Base-by-base conservation (phyloP, 2,888 invertebrate species). In the Coleophora flavipennella region DNA sequence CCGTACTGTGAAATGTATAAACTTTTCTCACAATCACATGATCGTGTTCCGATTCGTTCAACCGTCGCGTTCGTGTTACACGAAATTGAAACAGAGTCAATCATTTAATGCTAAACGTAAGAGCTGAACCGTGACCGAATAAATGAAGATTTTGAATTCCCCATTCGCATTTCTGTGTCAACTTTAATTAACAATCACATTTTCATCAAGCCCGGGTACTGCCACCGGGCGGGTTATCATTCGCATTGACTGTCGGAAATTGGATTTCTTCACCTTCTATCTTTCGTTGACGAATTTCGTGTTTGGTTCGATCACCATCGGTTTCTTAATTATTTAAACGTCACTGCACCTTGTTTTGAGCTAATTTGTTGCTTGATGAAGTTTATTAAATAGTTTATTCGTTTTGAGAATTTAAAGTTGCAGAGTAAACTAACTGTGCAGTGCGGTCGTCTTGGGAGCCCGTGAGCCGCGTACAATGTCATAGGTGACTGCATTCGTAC, bases 31-130 rank as follows among this genome's bases (percentile, higher is more conserved):
- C 81, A 83, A 83, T 83, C 79, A 80, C 72, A 76, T 74, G 78
- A 77, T 72, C 80, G 63, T 80, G 83, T 83, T 59, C 56, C 71
- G 58, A 84, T 84, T 84, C 74, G 84, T 81, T 84, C 83, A 64
- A 81, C 74, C 61, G 71, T 57, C 62, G 73, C 73, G 64, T 76
- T 79, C 79, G 66, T 84, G 84, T 84, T 79, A 76, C 62, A 75
- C 67, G 72, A 80, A 84, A 84, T 84, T 83, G 83, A 83, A 81
- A 81, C 81, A 80, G 72, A 77, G 81, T 79, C 83, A 71, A 77
- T 78, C 78, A 81, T 83, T 83, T 80, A 80, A 81, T 75, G 71
- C 76, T 74, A 76, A 79, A 75, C 75, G 78, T 67, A 71, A 77
- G 73, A 77, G 67, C 66, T 67, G 73, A 74, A 67, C 75, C 84